Evolutionary conservation across 92 coral and sea anemone genomes (phyloP), one percentile per base, ranked within the genome.

Genomic region (Pocillopora meandrina): DNA sequence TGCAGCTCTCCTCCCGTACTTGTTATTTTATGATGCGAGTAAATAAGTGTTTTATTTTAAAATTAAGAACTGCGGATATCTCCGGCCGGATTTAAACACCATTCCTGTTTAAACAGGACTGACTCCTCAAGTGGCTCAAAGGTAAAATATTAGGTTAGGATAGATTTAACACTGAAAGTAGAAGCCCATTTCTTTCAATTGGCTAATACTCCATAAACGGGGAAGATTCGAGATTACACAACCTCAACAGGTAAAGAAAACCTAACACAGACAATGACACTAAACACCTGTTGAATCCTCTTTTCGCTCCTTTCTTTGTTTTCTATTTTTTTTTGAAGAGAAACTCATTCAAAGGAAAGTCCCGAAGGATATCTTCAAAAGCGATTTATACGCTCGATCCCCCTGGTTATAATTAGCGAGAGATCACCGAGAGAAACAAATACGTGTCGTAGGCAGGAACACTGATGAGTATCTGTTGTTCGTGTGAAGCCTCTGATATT

Each of bases 181-280:
- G 52, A 3, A 42, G 52, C 52, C 23, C 18, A 26, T 11, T 61
- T 20, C 14, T 19, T n/a, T 64, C 68, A 26, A 26, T 19, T 6
- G 31, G 23, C 11, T 64, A 1, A 18, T 19, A 19, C n/a, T 12
- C 17, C 16, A 18, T 12, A 6, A 47, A 23, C 31, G 60, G 42
- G 18, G 31, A 42, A 72, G 16, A 72, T 72, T 14, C 42, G n/a
- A 17, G 35, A 73, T 0, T 14, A 73, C 57, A 49, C 10, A 18
- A 18, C 8, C 20, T n/a, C 36, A 59, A 52, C 62, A 79, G 83
- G 83, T 79, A 64, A 49, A 49, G 23, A 79, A 79, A 64, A 65
- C 8, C 20, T 18, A 49, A 79, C 52, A 42, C 52, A 26, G 31
- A 26, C 31, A 3, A 42, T 42, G 52, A 42, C 52, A 42, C 52